Percentiles rank a stretch among this genome's conserved stretches.
Conservation (phyloP, 2,113 vertebrate genomes). For the Siniperca chuatsi region DNA sequence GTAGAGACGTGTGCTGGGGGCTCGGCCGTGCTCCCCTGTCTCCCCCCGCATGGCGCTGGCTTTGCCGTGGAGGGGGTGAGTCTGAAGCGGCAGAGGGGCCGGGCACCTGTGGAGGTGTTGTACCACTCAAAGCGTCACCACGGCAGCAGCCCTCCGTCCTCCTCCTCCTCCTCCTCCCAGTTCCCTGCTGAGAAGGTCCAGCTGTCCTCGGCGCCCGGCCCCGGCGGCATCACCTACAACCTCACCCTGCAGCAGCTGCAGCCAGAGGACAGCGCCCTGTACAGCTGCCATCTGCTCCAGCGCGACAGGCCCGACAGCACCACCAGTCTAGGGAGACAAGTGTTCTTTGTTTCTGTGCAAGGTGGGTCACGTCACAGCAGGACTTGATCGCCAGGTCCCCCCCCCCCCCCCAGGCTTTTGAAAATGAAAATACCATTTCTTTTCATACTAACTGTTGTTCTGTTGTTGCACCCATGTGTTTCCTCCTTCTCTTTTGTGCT, state of each 20-base stretch:
- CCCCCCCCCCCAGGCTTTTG: background rate
- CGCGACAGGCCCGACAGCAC: conserved; percentile 11
- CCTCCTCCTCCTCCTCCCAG: conserved; percentile 8
- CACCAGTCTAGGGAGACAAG: conserved; percentile 53
- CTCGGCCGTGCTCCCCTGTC: conserved; percentile 71
- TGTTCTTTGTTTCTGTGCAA: conserved; percentile 76
- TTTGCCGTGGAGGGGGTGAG: conserved; percentile 68
- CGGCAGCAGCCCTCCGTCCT: background rate
- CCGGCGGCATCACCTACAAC: conserved; percentile 61
- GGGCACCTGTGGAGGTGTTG: conserved; percentile 58
- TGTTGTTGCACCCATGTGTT: background rate
- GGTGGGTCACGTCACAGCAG: conserved; percentile 64
- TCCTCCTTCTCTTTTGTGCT: background rate
- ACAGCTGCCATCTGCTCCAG: conserved; percentile 78
- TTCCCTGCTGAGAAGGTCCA: conserved; percentile 54
- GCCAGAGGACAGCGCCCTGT: conserved; percentile 74
- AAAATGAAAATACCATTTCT: background rate
- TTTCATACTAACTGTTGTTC: background rate
- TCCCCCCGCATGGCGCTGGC: conserved; percentile 11
- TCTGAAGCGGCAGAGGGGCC: conserved; percentile 61
- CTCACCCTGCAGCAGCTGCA: conserved; percentile 75
- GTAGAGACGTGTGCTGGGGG: conserved; percentile 68
- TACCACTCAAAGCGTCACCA: conserved; percentile 66
- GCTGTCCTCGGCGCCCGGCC: conserved; percentile 45
- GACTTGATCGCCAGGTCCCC: background rate